Base-by-base conservation (phyloP, 2,797 vertebrate genomes). In the Anguilla pacifica region DNA sequence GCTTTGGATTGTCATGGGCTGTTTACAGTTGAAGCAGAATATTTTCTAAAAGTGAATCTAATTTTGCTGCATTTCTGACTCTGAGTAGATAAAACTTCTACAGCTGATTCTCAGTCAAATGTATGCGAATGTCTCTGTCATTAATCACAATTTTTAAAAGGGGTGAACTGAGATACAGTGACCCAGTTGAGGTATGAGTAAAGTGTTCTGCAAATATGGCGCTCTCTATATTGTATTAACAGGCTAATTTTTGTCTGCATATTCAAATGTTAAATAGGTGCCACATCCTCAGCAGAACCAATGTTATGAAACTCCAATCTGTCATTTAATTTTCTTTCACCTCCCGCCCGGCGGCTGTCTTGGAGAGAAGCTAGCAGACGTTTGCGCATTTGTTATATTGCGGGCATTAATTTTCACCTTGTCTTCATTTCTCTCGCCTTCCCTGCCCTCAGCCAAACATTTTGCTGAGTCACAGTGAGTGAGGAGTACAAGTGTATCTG, bases 401-500 rank as follows among this genome's bases (percentile, higher is more conserved):
- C 82, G 55, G 89, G 87, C 84, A 87, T 92, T 91, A 88, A 91
- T 93, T 90, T 92, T 87, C 89, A 57, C 55, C 77, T 90, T 89
- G 92, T 90, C 85, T 84, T 85, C 13, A 46, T 35, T 83, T 88
- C 87, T 90, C 89, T 86, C 77, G 82, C 87, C 82, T 59, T 46
- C 46, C 88, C 67, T 59, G 77, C 90, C 85, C 88, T 91, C 90
- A 89, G 91, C 90, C 91, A 88, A 67, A 90, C 84, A 86, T 90
- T 88, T 55, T 92, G 91, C 92, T 93, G 92, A 95, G 91, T 95
- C 94, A 96, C 92, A 90, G 90, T 79, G 87, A 91, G 88, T 90
- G 89, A 90, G 89, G 83, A 87, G 86, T 79, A 51, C 74, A 22
- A 43, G 74, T 85, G 90, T 86, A 28, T 88, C 88, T 88, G 77